Evolutionary conservation across 2,113 vertebrate species (phyloP).

Genomic region (Crotophaga sulcirostris): DNA sequence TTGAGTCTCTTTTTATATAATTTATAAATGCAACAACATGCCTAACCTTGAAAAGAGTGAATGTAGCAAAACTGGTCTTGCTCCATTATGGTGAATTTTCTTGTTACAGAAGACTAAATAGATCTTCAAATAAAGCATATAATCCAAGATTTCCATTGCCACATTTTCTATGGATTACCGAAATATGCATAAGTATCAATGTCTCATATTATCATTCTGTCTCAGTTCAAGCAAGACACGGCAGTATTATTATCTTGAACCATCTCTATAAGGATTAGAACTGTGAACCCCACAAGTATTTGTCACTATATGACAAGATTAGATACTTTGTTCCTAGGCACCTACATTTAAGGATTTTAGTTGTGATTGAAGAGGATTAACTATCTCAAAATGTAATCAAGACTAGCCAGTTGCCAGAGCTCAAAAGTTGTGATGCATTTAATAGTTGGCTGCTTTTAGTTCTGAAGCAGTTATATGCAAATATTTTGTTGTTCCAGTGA

Average conservation of each 20-base stretch:
- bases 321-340: not conserved
- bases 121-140: not conserved
- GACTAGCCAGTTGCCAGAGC: too few relatives aligned
- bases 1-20: not conserved
- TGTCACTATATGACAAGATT: not conserved
- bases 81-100: not conserved
- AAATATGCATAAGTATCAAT: not conserved
- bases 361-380: not conserved
- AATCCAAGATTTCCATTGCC: not conserved
- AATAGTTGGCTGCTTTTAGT: not conserved
- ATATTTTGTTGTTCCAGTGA: not conserved
- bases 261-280: not conserved
- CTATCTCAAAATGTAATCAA: not conserved
- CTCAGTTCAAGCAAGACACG: not conserved
- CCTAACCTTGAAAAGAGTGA: not conserved
- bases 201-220: not conserved
- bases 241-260: not conserved
- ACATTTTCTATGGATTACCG: not conserved
- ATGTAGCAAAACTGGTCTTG: not conserved
- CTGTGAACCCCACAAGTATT: not conserved
- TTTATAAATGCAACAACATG: not conserved
- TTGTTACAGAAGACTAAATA: not conserved
- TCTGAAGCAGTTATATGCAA: not conserved
- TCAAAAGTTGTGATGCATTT: not conserved
- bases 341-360: not conserved